Evolutionary conservation across 1,140 invertebrate genomes (phyloP).

Genomic region (Leptinotarsa lineolata): DNA sequence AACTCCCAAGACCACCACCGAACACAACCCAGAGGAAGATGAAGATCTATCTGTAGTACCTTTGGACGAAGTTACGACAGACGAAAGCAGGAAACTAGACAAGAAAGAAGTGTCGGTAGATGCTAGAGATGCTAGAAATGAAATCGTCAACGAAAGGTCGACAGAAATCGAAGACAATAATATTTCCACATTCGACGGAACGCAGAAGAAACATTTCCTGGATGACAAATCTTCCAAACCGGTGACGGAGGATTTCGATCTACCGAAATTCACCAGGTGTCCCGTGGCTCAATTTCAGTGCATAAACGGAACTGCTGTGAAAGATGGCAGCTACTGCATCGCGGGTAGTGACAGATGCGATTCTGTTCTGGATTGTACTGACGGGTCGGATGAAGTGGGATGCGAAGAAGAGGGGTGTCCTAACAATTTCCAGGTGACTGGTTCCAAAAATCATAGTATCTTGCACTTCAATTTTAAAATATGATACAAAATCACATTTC

Average conservation of each 20-base stretch:
- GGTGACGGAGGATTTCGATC: slow-evolving; percentile 47
- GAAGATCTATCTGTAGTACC: slow-evolving; percentile 32
- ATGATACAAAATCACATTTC: too few species aligned
- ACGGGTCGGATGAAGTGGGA: slow-evolving; percentile 67
- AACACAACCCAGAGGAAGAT: slow-evolving; percentile 23
- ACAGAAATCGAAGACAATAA: slow-evolving; percentile 8
- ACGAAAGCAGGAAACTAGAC: background rate
- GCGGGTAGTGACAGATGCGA: slow-evolving; percentile 63
- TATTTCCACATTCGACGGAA: background rate
- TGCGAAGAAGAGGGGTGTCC: slow-evolving; percentile 63
- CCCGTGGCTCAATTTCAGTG: slow-evolving; percentile 66
- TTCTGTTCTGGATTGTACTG: slow-evolving; percentile 66
- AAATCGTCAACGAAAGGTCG: slow-evolving; percentile 11
- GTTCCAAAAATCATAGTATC: too few species aligned
- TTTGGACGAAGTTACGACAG: slow-evolving; percentile 2
- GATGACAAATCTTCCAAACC: slow-evolving; percentile 43
- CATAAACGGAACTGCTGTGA: slow-evolving; percentile 62
- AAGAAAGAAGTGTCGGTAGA: background rate
- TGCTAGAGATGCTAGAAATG: background rate
- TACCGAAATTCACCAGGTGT: slow-evolving; percentile 60
- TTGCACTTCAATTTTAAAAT: too few species aligned
- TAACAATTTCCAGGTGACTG: slow-evolving; percentile 62
- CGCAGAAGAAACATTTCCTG: slow-evolving; percentile 22
- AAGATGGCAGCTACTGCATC: slow-evolving; percentile 64
- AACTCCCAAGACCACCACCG: slow-evolving; percentile 36